Evolutionary conservation across 53 echinoderm and acorn worm genomes (phyloP), one percentile per base, ranked within the genome.

Genomic region (Holothuria leucospilota): DNA sequence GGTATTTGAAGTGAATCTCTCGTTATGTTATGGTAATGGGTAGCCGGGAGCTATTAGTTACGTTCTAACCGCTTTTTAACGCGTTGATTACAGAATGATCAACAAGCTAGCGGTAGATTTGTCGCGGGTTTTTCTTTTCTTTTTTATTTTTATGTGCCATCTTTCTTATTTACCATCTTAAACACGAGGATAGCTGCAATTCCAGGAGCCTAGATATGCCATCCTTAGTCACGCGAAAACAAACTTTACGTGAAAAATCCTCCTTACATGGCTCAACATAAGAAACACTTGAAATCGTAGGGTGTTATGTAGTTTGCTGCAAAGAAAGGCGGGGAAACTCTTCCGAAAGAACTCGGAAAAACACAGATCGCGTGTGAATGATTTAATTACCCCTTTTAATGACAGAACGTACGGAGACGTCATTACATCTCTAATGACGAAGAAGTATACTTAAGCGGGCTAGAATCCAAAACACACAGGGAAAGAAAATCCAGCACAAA

Each of bases 11-110:
- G 49, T 42, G 51, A 83, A 83, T 83, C 84, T 64, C 65, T 67
- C 30, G 84, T 83, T 83, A 83, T 83, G 65, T 83, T 83, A 83
- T 83, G 84, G 84, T 83, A 83, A 83, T 83, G 84, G 84, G 68
- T 49, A 67, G 65, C 84, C 84, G 23, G 65, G 40, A 67, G 84
- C 84, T 66, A 67, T 83, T 83, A 83, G 84, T 83, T 83, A 83
- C 84, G 68, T 66, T 64, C 49, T 67, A 83, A 83, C 84, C 84
- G 68, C 65, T 83, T 83, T 83, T 83, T 80, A 80, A 80, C 80
- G 61, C 61, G 62, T 80, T 80, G 80, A 80, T 80, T 80, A 80
- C 59, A 80, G 61, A 61, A 80, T 56, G 53, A 80, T 80, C 80
- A 80, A 80, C 52, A 80, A 80, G 80, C 61, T 61, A 61, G 28